Percentiles rank a stretch among this genome's conserved stretches.
phyloP scores from a whole-genome alignment of 1,140 invertebrate genomes.

The Himalopsyche phryganea region DNA sequence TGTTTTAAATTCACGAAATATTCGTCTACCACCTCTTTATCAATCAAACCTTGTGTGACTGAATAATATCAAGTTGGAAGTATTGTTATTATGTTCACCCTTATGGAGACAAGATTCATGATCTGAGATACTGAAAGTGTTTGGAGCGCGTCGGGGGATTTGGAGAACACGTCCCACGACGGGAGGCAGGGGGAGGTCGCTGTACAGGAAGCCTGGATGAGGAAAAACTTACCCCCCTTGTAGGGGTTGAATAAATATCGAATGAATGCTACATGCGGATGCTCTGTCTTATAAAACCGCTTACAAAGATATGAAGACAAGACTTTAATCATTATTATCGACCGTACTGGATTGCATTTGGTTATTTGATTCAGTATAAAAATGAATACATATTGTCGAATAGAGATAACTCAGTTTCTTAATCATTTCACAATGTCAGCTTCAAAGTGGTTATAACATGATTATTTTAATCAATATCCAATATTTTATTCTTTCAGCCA shows the following conservation, averaged over 20 bases:
- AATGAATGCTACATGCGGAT: constrained; percentile 24
- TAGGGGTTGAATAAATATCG: constrained; percentile 6
- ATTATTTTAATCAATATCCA: too few relatives aligned
- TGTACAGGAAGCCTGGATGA: background rate
- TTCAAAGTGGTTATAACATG: too few relatives aligned
- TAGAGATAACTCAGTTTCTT: too few relatives aligned
- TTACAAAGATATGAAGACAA: background rate
- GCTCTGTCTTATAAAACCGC: background rate
- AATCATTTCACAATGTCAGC: too few relatives aligned
- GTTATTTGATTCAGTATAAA: too few relatives aligned
- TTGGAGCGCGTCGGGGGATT: constrained; percentile 24
- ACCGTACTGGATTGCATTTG: too few relatives aligned
- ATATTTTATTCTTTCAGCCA: too few relatives aligned
- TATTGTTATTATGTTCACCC: constrained; percentile 32
- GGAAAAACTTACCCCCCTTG: background rate
- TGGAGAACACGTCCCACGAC: constrained; percentile 28
- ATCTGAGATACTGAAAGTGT: constrained; percentile 29
- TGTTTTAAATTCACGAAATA: too few relatives aligned
- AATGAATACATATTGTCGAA: too few relatives aligned
- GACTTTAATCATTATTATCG: too few relatives aligned
- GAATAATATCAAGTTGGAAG: constrained; percentile 27
- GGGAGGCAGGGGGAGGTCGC: constrained; percentile 1
- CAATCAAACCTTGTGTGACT: constrained; percentile 24
- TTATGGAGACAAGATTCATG: constrained; percentile 33
- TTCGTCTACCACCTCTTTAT: background rate